These are phyloP conservation scores for Trachelus tabidus DNA, from an alignment of 2,888 invertebrate genomes.

Conservation along the genomic window DNA sequence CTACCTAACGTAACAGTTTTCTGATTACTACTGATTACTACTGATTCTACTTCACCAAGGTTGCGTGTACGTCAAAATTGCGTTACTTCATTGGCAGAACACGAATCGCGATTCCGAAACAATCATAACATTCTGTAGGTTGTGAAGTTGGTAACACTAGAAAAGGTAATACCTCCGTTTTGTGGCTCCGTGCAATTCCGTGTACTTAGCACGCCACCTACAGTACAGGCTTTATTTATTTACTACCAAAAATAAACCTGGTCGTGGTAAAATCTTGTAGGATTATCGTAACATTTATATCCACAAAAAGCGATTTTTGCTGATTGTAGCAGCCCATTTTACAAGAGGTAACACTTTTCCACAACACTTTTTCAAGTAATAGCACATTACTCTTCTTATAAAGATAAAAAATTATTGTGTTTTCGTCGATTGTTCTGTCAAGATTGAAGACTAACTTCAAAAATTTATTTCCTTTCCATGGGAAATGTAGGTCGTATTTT, in stretches of 20 bases:
- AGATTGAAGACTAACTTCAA: not conserved
- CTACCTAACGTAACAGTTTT: not conserved
- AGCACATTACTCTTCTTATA: not conserved
- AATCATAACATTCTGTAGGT: not conserved
- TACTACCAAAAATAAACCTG: slow-evolving; percentile 30
- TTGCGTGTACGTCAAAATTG: not conserved
- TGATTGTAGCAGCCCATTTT: not conserved
- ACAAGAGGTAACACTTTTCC: not conserved
- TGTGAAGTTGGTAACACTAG: slow-evolving; percentile 8
- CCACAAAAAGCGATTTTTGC: not conserved
- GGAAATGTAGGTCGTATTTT: not conserved
- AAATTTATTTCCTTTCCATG: not conserved
- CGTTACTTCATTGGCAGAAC: not conserved
- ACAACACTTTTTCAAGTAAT: not conserved
- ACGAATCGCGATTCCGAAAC: not conserved
- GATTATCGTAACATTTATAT: not conserved
- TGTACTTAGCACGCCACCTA: not conserved
- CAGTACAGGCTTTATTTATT: slow-evolving; percentile 40
- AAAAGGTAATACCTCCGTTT: not conserved
- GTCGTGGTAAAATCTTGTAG: slow-evolving; percentile 8
- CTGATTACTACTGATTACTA: not conserved
- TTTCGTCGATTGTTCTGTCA: not conserved
- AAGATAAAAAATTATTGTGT: not conserved
- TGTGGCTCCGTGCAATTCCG: not conserved
- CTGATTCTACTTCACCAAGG: not conserved